Base-by-base conservation (phyloP, 2,113 vertebrate species). In the Ascaphus truei region DNA sequence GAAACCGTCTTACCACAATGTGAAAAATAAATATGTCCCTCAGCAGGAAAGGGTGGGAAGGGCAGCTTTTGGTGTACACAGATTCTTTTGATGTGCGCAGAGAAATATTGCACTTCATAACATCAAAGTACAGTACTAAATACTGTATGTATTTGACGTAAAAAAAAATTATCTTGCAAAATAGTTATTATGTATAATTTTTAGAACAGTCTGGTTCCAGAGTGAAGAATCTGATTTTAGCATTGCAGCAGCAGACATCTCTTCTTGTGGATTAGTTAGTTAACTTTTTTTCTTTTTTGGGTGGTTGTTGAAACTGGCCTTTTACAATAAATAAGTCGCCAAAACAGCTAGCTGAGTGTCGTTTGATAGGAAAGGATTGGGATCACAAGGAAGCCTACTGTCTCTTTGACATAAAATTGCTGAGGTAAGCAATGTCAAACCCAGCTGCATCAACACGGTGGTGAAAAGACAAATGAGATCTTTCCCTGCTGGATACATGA, bases 311-410 rank as follows among this genome's bases (percentile, higher is more conserved):
- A 87, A 83, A 69, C 80, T 91, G 89, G 88, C 69, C 57, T 36
- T 15, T 4, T 80, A 85, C 89, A 90, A 81, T 89, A 91, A 88
- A 86, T 90, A 90, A 89, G 87, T 87, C 85, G 85, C 79, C 84
- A 86, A 86, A 88, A 81, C 83, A 76, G 72, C 79, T 85, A 78
- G 62, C 72, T 84, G 85, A 85, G 85, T 90, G 90, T 88, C 86
- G 86, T 89, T 85, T 86, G 88, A 92, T 90, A 91, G 88, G 86
- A 88, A 86, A 84, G 84, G 78, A 77, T 89, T 89, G 86, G 83
- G 78, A 87, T 86, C 88, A 86, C 81, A 90, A 86, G 85, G 83
- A 88, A 88, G 83, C 76, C 77, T 89, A 87, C 86, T 88, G 87
- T 85, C 83, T 89, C 83, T 77, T 84, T 83, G 83, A 75, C 62